Conservation (phyloP, 2,888 invertebrate genomes). For the Noctua comes region DNA sequence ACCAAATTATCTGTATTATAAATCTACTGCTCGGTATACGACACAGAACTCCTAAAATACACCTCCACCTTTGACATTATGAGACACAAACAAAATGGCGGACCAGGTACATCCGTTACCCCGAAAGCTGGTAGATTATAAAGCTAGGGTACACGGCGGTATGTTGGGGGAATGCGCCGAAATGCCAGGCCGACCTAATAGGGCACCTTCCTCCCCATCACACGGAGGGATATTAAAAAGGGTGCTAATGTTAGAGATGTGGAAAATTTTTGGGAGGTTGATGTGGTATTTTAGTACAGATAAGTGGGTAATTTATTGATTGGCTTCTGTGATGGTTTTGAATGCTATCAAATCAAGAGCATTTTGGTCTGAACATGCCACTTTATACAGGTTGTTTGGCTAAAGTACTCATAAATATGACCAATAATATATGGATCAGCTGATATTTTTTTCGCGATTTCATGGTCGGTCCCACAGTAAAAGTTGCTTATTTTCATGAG, state of each 20-base stretch:
- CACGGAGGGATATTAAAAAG: slow-evolving; percentile 81
- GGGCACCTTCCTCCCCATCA: slow-evolving; percentile 71
- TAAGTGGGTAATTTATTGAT: background rate
- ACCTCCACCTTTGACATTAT: slow-evolving; percentile 35
- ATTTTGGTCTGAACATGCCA: background rate
- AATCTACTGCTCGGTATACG: background rate
- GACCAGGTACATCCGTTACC: slow-evolving; percentile 30
- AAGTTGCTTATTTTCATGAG: no score
- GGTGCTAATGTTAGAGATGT: slow-evolving; percentile 69
- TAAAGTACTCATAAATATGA: no score
- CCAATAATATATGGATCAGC: no score
- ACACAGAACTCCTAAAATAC: background rate
- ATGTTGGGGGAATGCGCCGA: slow-evolving; percentile 61
- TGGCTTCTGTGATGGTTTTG: background rate
- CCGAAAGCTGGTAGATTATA: slow-evolving; percentile 42
- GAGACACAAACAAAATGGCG: slow-evolving; percentile 41
- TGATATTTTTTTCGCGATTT: no score
- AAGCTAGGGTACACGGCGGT: slow-evolving; percentile 32
- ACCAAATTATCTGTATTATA: background rate
- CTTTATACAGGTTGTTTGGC: no score
- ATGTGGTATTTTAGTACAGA: slow-evolving; percentile 50
- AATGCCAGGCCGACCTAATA: slow-evolving; percentile 69
- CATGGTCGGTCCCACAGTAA: no score
- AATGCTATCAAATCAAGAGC: no score
- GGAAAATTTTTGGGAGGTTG: slow-evolving; percentile 13